These are phyloP conservation scores for Aldabrachelys gigantea DNA, from an alignment of 2,113 vertebrate genomes.

Conservation along the genomic window DNA sequence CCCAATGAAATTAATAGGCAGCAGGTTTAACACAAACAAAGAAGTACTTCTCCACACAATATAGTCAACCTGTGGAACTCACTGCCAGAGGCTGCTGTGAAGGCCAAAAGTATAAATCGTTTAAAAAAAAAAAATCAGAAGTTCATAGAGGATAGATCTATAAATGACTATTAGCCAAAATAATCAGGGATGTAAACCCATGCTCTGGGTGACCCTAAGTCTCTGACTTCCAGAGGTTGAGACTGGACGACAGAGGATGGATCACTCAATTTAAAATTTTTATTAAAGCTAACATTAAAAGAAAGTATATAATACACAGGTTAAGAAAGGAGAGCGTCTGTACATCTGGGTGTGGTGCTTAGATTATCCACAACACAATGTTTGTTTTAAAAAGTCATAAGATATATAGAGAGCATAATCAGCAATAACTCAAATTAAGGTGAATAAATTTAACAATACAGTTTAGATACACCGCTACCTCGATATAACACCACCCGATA, in stretches of 20 bases:
- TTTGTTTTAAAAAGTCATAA: too few relatives aligned
- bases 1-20: not conserved
- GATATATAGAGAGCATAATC: too few relatives aligned
- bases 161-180: not conserved
- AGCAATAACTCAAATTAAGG: too few relatives aligned
- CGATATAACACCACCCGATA: too few relatives aligned
- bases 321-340: too few relatives aligned
- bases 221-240: not conserved
- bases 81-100: not conserved
- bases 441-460: too few relatives aligned
- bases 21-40: not conserved
- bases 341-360: too few relatives aligned
- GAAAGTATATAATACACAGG: too few relatives aligned
- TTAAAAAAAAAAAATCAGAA: not conserved
- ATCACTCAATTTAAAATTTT: not conserved
- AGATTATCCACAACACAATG: too few relatives aligned
- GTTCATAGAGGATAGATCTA: not conserved
- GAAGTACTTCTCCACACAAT: not conserved
- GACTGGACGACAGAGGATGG: not conserved
- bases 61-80: not conserved
- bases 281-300: too few relatives aligned
- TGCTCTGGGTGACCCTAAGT: not conserved
- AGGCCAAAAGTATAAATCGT: not conserved
- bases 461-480: too few relatives aligned
- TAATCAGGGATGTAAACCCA: not conserved